phyloP scores from a whole-genome alignment of 2,113 vertebrate species.

The Channa maculata region DNA sequence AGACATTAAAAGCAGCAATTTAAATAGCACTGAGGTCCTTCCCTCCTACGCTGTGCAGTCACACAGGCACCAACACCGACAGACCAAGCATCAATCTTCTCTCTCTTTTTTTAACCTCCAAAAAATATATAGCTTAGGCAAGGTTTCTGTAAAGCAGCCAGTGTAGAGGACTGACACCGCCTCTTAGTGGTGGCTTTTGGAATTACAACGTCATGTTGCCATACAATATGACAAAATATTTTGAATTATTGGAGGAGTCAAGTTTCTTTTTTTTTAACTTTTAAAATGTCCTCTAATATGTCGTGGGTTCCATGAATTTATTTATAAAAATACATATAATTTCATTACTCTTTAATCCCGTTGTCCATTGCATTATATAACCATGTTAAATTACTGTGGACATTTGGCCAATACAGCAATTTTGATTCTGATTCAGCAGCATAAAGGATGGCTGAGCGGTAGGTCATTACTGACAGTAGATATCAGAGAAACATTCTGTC shows the following conservation, averaged over 20 bases:
- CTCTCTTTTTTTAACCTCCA: slow-evolving; percentile 58
- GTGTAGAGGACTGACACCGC: slow-evolving; percentile 71
- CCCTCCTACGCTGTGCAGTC: slow-evolving; percentile 80
- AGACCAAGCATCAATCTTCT: slow-evolving; percentile 83
- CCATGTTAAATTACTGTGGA: too few relatives aligned
- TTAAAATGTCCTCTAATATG: not conserved
- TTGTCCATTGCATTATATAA: too few relatives aligned
- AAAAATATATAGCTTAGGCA: slow-evolving; percentile 65
- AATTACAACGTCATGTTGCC: slow-evolving; percentile 5
- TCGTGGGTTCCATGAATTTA: not conserved
- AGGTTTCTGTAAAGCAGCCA: slow-evolving; percentile 15
- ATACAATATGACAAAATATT: too few relatives aligned
- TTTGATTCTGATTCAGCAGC: too few relatives aligned
- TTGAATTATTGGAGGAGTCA: too few relatives aligned
- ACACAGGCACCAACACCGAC: slow-evolving; percentile 82
- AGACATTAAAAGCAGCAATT: slow-evolving; percentile 82
- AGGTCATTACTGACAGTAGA: too few relatives aligned
- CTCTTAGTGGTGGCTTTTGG: slow-evolving; percentile 66
- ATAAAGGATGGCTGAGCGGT: too few relatives aligned
- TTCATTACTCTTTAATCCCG: too few relatives aligned
- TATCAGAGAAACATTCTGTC: too few relatives aligned
- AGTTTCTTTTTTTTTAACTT: not conserved
- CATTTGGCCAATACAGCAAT: too few relatives aligned
- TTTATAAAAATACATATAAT: not conserved
- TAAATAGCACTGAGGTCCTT: slow-evolving; percentile 82